Percentiles rank a stretch among this genome's conserved stretches.
Evolutionary conservation across 53 echinoderm and acorn worm genomes (phyloP).

Genomic region (Crossaster papposus): DNA sequence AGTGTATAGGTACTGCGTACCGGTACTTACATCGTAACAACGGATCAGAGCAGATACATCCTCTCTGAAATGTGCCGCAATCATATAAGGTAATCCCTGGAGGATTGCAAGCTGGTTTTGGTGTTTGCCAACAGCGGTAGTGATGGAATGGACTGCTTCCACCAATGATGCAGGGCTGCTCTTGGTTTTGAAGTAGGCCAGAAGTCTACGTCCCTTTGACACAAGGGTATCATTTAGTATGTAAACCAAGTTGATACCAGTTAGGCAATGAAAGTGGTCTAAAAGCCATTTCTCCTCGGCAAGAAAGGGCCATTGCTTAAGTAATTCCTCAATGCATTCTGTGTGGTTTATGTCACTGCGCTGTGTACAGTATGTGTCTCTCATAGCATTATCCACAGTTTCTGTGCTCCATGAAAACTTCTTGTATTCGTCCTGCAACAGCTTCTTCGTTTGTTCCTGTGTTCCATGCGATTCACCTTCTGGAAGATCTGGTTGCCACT

Average conservation of each 20-base stretch:
- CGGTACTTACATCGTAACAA: constrained; percentile 23
- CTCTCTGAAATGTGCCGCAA: constrained; percentile 26
- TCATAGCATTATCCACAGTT: neutral
- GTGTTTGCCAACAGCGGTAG: neutral
- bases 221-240: neutral
- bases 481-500: constrained; percentile 38
- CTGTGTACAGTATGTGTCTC: neutral
- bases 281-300: constrained; percentile 3
- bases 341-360: neutral
- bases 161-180: neutral
- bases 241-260: constrained; percentile 4
- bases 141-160: neutral
- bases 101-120: neutral
- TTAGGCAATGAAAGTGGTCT: neutral
- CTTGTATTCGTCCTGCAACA: constrained; percentile 8
- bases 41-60: constrained; percentile 10
- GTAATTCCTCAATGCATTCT: neutral
- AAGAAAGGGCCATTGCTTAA: constrained; percentile 16
- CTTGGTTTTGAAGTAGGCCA: neutral
- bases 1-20: neutral
- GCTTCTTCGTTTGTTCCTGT: constrained; percentile 13
- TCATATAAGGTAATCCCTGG: neutral
- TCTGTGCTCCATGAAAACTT: neutral
- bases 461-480: constrained; percentile 7
- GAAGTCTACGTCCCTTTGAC: neutral